A percentile compares a stretch with the other conserved stretches of the same genome.
These are phyloP conservation scores for Brachionus plicatilis DNA, from an alignment of 1,140 invertebrate genomes.

Conservation along the genomic window DNA sequence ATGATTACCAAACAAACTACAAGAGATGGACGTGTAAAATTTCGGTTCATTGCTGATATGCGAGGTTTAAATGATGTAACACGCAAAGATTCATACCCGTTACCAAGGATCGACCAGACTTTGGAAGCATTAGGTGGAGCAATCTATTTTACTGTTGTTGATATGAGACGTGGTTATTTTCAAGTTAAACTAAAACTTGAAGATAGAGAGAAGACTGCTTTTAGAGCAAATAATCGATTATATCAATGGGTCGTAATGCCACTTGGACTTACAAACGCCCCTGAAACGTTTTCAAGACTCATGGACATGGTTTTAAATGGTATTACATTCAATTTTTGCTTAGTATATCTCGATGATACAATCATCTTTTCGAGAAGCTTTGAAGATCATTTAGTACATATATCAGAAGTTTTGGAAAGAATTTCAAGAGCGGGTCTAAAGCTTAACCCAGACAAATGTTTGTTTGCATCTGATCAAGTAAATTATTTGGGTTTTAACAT, in stretches of 20 bases:
- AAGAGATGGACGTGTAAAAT: not conserved
- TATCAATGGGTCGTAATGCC: constrained; percentile 50
- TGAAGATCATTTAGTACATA: not conserved
- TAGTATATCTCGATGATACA: constrained; percentile 14
- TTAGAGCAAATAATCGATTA: not conserved
- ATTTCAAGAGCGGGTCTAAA: constrained; percentile 33
- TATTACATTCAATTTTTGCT: not conserved
- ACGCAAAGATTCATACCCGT: not conserved
- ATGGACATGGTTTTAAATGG: constrained; percentile 44
- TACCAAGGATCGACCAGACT: not conserved
- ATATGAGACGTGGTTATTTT: not conserved
- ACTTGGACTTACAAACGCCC: constrained; percentile 53
- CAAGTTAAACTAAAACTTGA: not conserved
- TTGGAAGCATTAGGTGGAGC: not conserved
- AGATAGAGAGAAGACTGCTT: not conserved
- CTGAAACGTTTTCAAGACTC: constrained; percentile 49
- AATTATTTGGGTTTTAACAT: constrained; percentile 41
- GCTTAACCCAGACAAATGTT: constrained; percentile 41
- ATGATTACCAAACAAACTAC: not conserved
- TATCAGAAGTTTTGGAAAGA: not conserved
- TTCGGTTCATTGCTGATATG: not conserved
- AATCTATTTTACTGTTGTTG: not conserved
- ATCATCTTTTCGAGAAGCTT: constrained; percentile 19
- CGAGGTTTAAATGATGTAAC: not conserved
- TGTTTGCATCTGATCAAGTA: constrained; percentile 25